Evolutionary conservation across 2,113 vertebrate species (phyloP), one percentile per base, ranked within the genome.

Genomic region (Grallaria varia): DNA sequence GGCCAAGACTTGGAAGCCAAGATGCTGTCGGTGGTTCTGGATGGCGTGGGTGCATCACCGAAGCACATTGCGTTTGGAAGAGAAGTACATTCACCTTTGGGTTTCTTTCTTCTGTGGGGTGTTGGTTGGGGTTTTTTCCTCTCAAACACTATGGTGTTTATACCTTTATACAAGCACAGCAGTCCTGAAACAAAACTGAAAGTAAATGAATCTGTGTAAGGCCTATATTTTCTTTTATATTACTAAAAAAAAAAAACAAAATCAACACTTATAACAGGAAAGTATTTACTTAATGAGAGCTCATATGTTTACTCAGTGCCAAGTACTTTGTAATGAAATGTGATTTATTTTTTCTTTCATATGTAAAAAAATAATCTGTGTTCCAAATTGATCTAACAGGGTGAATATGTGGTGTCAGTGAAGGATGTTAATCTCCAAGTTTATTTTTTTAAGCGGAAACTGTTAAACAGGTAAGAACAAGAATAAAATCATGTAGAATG

Each of bases 371-470:
- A 24, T 28, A 47, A 77, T 23, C 25, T 80, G 1, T 31, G 12
- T 80, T 10, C 12, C 72, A 58, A 50, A 10, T 52, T 50, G 7
- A 67, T 94, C 84, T 81, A 68, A 83, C 96, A 99, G 99, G 98
- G 98, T 44, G 97, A 98, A 59, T 99, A 98, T 77, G 97, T 99
- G 58, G 99, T 97, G n/a, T 98, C 98, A 42, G 98, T 97, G 14
- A 98, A 97, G 33, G 96, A 93, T 21, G 45, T 98, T 55, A 68
- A 96, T 67, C 98, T 99, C 45, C 95, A 97, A 10, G 98, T 99
- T 40, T 99, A 97, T 95, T 99, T 99, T 97, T 99, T 99, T 93
- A 99, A 98, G 97, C 98, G 95, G 93, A 98, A 98, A 76, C 98
- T 98, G 83, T 79, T 97, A 7, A 98, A 97, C 94, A 98, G 98